Evolutionary conservation across 2,797 vertebrate species (phyloP).

Genomic region (Oreochromis mossambicus): DNA sequence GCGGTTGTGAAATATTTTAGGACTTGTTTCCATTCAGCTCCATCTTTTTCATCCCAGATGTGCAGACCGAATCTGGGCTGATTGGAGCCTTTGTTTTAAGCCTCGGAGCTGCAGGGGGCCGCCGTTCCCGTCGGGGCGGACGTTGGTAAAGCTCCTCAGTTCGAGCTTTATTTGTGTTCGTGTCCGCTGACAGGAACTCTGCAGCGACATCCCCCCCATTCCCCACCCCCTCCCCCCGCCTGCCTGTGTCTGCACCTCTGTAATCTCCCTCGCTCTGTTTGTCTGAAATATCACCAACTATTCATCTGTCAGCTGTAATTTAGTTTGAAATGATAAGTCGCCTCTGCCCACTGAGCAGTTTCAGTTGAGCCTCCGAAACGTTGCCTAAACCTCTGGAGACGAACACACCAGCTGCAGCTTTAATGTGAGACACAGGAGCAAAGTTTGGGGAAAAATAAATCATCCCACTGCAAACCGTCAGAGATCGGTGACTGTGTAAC

Average conservation of each 20-base stretch:
- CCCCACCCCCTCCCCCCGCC: neutral
- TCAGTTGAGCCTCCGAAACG: neutral
- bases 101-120: neutral
- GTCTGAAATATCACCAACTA: neutral
- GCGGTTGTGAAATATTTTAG: neutral
- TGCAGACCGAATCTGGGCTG: neutral
- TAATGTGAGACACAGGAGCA: neutral
- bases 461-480: neutral
- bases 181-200: neutral
- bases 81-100: neutral
- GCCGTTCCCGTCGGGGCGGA: neutral
- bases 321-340: neutral
- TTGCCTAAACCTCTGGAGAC: neutral
- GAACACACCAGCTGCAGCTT: neutral
- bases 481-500: accelerated
- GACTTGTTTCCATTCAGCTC: neutral
- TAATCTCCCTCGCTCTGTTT: neutral
- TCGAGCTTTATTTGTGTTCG: neutral
- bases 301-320: neutral
- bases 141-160: neutral
- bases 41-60: neutral
- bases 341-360: neutral
- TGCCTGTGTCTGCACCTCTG: neutral
- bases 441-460: neutral
- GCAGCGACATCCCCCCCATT: neutral